phyloP scores from a whole-genome alignment of 2,888 invertebrate species.

The Parnassius mnemosyne region DNA sequence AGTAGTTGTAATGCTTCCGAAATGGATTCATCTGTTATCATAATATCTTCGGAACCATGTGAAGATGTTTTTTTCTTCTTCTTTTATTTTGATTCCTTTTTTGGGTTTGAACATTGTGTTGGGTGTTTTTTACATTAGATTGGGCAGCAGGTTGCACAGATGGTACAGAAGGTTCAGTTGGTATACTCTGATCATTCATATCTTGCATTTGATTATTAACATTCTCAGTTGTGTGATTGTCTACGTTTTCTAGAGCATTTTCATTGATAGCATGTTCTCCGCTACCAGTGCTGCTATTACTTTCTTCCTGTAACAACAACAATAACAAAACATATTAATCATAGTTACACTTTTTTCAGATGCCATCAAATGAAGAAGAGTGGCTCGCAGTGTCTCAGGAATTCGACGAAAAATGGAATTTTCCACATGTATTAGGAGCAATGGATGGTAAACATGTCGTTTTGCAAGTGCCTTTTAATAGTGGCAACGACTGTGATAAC shows the following conservation, averaged over 20 bases:
- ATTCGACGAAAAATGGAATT: conserved; percentile 36
- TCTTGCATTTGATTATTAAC: no score
- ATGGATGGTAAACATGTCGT: conserved; percentile 38
- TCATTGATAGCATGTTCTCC: conserved; percentile 6
- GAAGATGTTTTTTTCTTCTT: conserved; percentile 29
- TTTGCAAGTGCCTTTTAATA: conserved; percentile 39
- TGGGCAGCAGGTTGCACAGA: conserved; percentile 19
- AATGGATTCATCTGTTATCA: conserved; percentile 36
- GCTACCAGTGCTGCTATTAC: conserved; percentile 12
- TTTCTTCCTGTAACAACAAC: conserved; percentile 22
- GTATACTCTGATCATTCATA: no score
- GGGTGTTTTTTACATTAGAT: conserved; percentile 23
- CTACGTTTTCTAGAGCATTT: conserved; percentile 3
- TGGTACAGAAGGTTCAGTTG: background rate
- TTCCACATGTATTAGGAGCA: no score
- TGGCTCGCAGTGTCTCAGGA: conserved; percentile 36
- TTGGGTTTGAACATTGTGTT: conserved; percentile 30
- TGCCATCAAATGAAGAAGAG: conserved; percentile 31
- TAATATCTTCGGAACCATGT: conserved; percentile 28
- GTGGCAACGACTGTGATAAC: conserved; percentile 40
- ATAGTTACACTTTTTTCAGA: background rate
- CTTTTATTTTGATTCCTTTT: conserved; percentile 29
- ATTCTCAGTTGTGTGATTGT: background rate
- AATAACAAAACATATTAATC: background rate
- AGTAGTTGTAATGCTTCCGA: conserved; percentile 35